Base-by-base conservation (phyloP, 2,113 vertebrate genomes). In the Trematocara nigrifrons region DNA sequence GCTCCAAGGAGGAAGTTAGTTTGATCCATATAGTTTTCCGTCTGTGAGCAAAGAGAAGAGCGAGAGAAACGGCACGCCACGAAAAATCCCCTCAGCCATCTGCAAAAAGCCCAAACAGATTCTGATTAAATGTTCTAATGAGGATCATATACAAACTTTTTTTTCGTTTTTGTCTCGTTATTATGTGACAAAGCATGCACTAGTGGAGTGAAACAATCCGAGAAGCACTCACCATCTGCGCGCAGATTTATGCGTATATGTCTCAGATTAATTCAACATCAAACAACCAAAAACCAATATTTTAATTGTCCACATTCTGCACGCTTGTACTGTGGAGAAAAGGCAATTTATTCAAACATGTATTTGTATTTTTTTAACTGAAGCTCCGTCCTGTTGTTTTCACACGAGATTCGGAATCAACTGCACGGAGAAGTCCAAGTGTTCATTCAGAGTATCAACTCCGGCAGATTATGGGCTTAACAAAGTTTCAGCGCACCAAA, bases 401-500 rank as follows among this genome's bases (percentile, higher is more conserved):
- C 53, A 53, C 29, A 10, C 1, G 35, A 64, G 16, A 82, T 51
- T 66, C 42, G 9, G 53, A 85, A 83, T 79, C 38, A 9, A 40
- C 51, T 35, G 77, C 29, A 86, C 5, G 10, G 84, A 69, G 57
- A 57, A 38, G 84, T 89, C 61, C 74, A 90, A 92, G 83, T 76
- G 88, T 78, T 90, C 84, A 69, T 79, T 89, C 82, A 86, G 87
- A 87, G 88, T 90, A 90, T 89, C 91, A 90, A 69, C 83, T 90
- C 64, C 52, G 80, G 82, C 59, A 90, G 90, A 92, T 93, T 88
- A 90, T 35, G 81, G 84, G 82, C 84, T 92, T 87, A 89, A 86
- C 84, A 92, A 93, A 94, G 91, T 93, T 94, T 90, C 85, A 89
- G 84, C 84, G 87, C 80, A 81, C 84, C 81, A 80, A 85, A 83